Evolutionary conservation across 1,140 invertebrate genomes (phyloP), one percentile per base, ranked within the genome.

Genomic region (Dendrolimus kikuchii): DNA sequence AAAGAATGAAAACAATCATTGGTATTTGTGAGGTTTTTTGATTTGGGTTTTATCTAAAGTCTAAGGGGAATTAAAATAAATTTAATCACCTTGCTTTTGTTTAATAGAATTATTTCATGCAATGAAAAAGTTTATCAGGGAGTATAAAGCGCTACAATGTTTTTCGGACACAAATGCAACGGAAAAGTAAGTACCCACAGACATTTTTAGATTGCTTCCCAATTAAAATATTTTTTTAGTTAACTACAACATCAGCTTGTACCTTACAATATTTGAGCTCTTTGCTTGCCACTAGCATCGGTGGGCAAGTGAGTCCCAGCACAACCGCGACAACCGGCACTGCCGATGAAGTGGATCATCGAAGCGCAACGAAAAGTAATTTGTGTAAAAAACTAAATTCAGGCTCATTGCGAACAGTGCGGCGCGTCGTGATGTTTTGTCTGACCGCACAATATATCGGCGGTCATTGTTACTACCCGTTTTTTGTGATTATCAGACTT

Each of bases 381-480:
- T 86, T 84, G 80, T 78, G 83, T 74, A 86, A 86, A 85, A 86
- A 86, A 83, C 77, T 60, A 74, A 86, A 83, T 84, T 83, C 80
- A 84, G 72, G 71, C 75, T 82, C 73, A 81, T 84, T 82, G 82
- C 79, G 72, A 86, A 77, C 77, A 71, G 65, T 71, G 77, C 75
- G 79, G 74, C 68, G 77, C 81, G 23, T 80, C 82, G 77, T 83
- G 74, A 83, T 83, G 79, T 86, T 83, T 84, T 86, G 82, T 84
- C 79, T 80, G 82, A 86, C 80, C 83, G 77, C 80, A 82, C 78
- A 83, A 81, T 83, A 82, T 83, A 84, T 84, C 74, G 68, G 71
- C 66, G 71, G 71, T 81, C 77, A 84, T 81, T 82, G 81, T 80
- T 80, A 75, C 70, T 81, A 79, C 75, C 73, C 66, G 71, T 77